These are phyloP conservation scores for Rhogogaster chlorosoma DNA, from an alignment of 2,888 invertebrate genomes.

Conservation along the genomic window DNA sequence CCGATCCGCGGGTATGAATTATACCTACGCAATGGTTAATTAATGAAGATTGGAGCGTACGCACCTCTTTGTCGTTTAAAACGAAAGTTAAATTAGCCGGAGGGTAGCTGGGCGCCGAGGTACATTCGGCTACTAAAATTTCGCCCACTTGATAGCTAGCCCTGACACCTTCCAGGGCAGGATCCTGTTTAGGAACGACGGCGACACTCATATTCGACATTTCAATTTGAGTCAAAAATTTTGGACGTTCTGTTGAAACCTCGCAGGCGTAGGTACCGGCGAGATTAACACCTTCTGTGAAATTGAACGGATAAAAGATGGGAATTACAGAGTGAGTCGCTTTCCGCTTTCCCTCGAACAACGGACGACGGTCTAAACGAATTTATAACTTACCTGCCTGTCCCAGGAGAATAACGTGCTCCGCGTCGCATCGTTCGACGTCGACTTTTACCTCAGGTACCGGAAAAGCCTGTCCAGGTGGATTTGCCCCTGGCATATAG, in stretches of 20 bases:
- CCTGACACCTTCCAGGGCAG: slow-evolving; percentile 70
- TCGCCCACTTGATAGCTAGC: slow-evolving; percentile 73
- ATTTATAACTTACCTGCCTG: slow-evolving; percentile 62
- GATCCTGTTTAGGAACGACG: slow-evolving; percentile 68
- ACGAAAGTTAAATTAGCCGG: slow-evolving; percentile 71
- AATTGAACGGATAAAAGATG: background rate
- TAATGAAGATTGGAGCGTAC: background rate
- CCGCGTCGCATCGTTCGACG: slow-evolving; percentile 68
- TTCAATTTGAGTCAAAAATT: slow-evolving; percentile 68
- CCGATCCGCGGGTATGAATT: background rate
- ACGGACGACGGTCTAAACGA: background rate
- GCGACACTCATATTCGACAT: slow-evolving; percentile 73
- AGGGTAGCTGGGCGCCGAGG: slow-evolving; percentile 73
- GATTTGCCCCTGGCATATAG: slow-evolving; percentile 67
- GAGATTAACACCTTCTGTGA: slow-evolving; percentile 59
- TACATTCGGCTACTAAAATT: slow-evolving; percentile 70
- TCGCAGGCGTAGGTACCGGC: slow-evolving; percentile 73
- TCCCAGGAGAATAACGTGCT: slow-evolving; percentile 68
- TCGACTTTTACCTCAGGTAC: slow-evolving; percentile 68
- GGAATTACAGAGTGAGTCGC: background rate
- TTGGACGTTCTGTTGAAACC: slow-evolving; percentile 71
- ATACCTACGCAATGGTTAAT: background rate
- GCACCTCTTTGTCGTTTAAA: slow-evolving; percentile 72
- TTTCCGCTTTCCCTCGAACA: background rate
- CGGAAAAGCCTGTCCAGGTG: slow-evolving; percentile 63